Evolutionary conservation across 1,140 invertebrate species (phyloP), one percentile per base, ranked within the genome.

Genomic region (Eriocheir sinensis): DNA sequence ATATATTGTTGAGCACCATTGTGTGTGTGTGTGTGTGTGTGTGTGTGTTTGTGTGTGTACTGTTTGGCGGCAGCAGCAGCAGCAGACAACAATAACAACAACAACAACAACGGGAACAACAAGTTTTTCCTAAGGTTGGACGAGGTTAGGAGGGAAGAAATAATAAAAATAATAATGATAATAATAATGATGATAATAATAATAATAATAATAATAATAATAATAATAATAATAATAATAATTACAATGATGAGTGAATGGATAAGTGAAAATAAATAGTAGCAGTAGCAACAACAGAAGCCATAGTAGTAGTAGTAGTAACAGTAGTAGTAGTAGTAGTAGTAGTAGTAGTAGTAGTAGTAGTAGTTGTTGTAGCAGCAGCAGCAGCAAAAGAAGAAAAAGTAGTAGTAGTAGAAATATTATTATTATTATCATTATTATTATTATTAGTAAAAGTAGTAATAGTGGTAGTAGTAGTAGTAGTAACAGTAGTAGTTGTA

Each of bases 171-270:
- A 72, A n/a, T 72, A 72, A n/a, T n/a, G n/a, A 8, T n/a, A 72
- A n/a, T n/a, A 72, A n/a, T 72, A 72, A n/a, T 72, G n/a, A n/a
- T 72, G n/a, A n/a, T 72, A 72, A n/a, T 72, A 72, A n/a, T 72
- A 72, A n/a, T 72, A 72, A n/a, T 72, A 72, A n/a, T 72, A 72
- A n/a, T n/a, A 72, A n/a, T 72, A 72, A 21, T 72, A n/a, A 4
- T 72, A 72, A n/a, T 72, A n/a, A 21, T 72, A 72, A n/a, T 72
- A 72, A n/a, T 72, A 72, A n/a, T 72, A 17, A n/a, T 72, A 48
- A 15, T 48, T 4, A 15, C 15, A 48, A 15, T 48, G 15, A 15
- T 8, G 44, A 48, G 44, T 48, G 4, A 48, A 15, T 48, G 15
- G 44, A 8, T 8, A 15, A 48, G 44, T 48, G 15, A 15, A 8